Base-by-base conservation (phyloP, 2,797 vertebrate species). In the Sebastes iracundus region DNA sequence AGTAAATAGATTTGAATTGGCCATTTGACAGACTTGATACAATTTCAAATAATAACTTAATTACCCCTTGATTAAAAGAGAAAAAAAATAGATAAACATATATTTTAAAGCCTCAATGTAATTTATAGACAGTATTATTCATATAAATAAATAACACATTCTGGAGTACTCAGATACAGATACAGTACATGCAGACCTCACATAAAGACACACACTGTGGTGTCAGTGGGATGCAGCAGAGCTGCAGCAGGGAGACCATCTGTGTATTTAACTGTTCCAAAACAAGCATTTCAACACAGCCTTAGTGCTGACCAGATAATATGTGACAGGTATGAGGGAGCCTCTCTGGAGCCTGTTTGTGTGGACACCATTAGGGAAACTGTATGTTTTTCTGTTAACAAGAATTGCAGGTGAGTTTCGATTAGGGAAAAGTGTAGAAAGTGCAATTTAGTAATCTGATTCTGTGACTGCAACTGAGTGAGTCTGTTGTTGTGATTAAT, bases 161-260 rank as follows among this genome's bases (percentile, higher is more conserved):
- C 30, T 72, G 49, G 35, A 65, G 49, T 22, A 69, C 32, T 61
- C n/a, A 30, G 75, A 74, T 3, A 46, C 35, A 38, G 13, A 38
- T 38, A 42, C 5, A 42, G 38, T 42, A 42, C 23, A 55, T 30
- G 68, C 56, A 73, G 38, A 42, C 38, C 38, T 42, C 33, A 61
- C 30, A n/a, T 22, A 75, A 22, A 62, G 9, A 74, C n/a, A 72
- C 77, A 69, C 73, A 56, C 67, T 60, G 20, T 62, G 6, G 18
- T 75, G 74, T 84, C 86, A 85, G 89, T 80, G 77, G 88, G 90
- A 77, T 72, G 78, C 69, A 78, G 82, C 61, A 80, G 70, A 84
- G 62, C 86, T 90, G 92, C 93, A 91, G 90, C 82, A 81, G 92
- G 73, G 94, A 92, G 84, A 90, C 95, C 95, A 96, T 96, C 95